A percentile compares a stretch with the other conserved stretches of the same genome.
Evolutionary conservation across 2,888 invertebrate species (phyloP).

Genomic region (Athripsodes cinereus): DNA sequence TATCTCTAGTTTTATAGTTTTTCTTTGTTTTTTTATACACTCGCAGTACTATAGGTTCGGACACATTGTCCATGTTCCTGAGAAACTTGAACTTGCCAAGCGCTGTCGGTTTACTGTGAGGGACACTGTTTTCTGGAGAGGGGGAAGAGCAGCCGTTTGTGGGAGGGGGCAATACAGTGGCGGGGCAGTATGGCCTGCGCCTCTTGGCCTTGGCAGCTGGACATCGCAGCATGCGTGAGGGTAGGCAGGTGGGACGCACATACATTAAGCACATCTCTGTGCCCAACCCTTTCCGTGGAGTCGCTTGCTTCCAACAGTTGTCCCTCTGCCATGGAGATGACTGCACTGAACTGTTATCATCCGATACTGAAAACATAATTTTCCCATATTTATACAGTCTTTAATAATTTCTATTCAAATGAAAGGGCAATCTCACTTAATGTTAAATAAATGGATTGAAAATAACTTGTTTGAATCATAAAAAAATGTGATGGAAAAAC

Average conservation of each 20-base stretch:
- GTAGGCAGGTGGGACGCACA: conserved; percentile 52
- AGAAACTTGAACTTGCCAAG: conserved; percentile 25
- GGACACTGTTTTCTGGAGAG: conserved; percentile 25
- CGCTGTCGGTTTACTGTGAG: conserved; percentile 30
- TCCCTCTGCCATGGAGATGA: conserved; percentile 89
- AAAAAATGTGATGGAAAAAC: too few species aligned
- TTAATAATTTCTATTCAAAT: too few species aligned
- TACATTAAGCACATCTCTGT: conserved; percentile 69
- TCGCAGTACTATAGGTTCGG: conserved; percentile 36
- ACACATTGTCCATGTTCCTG: conserved; percentile 15
- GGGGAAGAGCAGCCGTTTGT: conserved; percentile 32
- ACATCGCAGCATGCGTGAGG: conserved; percentile 39
- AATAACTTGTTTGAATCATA: too few species aligned
- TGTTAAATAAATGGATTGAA: too few species aligned
- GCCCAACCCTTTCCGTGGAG: conserved; percentile 67
- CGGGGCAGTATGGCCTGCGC: conserved; percentile 59
- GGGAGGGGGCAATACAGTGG: conserved; percentile 30
- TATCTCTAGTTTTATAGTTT: conserved; percentile 31
- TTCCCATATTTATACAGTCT: too few species aligned
- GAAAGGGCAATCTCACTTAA: too few species aligned
- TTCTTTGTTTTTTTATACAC: conserved; percentile 40
- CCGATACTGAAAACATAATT: conserved; percentile 57
- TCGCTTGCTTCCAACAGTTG: conserved; percentile 82
- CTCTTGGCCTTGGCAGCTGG: conserved; percentile 51
- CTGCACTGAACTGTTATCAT: conserved; percentile 86